A percentile compares a stretch with the other conserved stretches of the same genome.
Conservation (phyloP, 2,113 vertebrate genomes). For the Drymodes brunneopygia region DNA sequence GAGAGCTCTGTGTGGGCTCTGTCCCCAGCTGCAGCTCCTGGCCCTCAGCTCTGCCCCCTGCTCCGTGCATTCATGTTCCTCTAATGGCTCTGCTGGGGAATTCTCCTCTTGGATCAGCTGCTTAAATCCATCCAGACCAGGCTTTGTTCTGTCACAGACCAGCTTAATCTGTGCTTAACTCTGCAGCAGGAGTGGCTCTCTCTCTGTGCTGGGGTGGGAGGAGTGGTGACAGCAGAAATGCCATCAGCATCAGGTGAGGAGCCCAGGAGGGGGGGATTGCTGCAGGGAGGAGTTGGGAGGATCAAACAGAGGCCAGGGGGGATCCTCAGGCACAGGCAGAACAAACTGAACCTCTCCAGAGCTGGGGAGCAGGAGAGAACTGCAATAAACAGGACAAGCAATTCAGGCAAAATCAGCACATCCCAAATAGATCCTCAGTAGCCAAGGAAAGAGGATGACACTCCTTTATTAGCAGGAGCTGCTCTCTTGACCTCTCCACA, state of each 20-base stretch:
- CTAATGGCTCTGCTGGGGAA: neutral
- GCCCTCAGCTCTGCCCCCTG: neutral
- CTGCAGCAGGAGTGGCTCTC: neutral
- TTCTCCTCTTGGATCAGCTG: neutral
- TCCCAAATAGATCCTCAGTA: slow-evolving; percentile 56
- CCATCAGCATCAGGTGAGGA: neutral
- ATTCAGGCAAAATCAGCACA: slow-evolving; percentile 46
- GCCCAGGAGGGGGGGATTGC: neutral
- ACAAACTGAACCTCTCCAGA: neutral
- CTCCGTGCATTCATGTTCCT: neutral
- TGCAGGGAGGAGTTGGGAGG: neutral
- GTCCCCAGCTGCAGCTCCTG: neutral
- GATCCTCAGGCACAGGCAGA: neutral
- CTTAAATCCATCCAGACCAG: neutral
- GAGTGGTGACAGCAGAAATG: neutral
- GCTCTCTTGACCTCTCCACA: slow-evolving; percentile 1
- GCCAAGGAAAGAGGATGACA: slow-evolving; percentile 29
- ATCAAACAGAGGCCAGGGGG: neutral
- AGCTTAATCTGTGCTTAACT: neutral
- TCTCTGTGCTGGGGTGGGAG: neutral
- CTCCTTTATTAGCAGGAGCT: slow-evolving; percentile 48
- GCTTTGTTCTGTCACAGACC: neutral
- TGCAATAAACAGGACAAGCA: neutral
- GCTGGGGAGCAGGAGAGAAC: neutral
- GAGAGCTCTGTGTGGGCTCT: neutral